Conservation (phyloP, 2,113 vertebrate species). For the Urocynchramus pylzowi region DNA sequence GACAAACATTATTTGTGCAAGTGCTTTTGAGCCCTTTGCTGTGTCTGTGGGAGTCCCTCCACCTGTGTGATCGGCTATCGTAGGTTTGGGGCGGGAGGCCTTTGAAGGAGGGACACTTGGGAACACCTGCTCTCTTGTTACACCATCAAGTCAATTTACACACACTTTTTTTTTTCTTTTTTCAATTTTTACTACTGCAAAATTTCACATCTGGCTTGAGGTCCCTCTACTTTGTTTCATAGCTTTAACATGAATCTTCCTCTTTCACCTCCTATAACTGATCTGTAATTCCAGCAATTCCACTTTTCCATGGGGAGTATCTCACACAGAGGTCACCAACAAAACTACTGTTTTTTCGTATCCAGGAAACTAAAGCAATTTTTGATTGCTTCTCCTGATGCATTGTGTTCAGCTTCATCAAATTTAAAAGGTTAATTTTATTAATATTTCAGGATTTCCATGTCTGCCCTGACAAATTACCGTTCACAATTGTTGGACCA, state of each 20-base stretch:
- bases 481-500: rapidly evolving
- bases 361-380: not conserved
- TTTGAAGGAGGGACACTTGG: not conserved
- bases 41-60: slow-evolving; percentile 78
- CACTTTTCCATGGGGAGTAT: not conserved
- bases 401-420: not conserved
- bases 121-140: not conserved
- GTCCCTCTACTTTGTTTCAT: not conserved
- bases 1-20: slow-evolving; percentile 21
- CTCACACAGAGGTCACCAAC: not conserved
- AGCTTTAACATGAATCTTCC: not conserved
- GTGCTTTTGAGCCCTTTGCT: slow-evolving; percentile 37
- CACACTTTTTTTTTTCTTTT: not conserved
- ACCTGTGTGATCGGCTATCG: slow-evolving; percentile 75
- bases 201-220: not conserved
- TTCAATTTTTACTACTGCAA: not conserved
- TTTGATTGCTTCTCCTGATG: not conserved
- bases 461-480: not conserved
- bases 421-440: not conserved
- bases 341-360: not conserved
- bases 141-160: not conserved
- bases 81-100: not conserved
- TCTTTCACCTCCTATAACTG: not conserved
- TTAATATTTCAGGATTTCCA: not conserved
- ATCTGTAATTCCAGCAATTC: not conserved